Base-by-base conservation (phyloP, 2,113 vertebrate genomes). In the Mugil cephalus region DNA sequence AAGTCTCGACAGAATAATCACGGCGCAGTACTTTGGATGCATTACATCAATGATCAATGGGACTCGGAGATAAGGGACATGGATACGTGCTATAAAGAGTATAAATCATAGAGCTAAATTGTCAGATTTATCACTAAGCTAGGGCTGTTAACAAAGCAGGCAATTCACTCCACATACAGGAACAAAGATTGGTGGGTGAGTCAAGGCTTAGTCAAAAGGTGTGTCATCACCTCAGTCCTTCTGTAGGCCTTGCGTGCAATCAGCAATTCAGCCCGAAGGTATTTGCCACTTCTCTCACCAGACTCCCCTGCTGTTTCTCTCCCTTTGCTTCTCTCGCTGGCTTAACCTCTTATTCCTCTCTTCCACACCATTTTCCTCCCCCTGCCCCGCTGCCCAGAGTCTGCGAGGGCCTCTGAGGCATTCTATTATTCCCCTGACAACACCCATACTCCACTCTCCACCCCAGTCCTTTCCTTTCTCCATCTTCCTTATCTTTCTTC, bases 161-260 rank as follows among this genome's bases (percentile, higher is more conserved):
- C 18, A 11, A 53, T 63, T 78, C 50, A 6, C 48, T 55, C 65
- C 67, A 62, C 51, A 66, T 39, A 19, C 34, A 17, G 11, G 54
- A 8, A 75, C 80, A 78, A 88, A 81, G 81, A 87, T n/a, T 76
- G 58, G 48, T 72, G 65, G 51, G 62, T 68, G 78, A 88, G 80
- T 88, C 79, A 81, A 60, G 62, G 78, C 64, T 84, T 71, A 84
- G 74, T 88, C 72, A 82, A 80, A 84, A 87, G 87, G 86, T 80
- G 79, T 87, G 85, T 85, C 81, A 77, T 74, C 74, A 47, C 70
- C 61, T 59, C 61, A 38, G 66, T 60, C 65, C 56, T 42, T 78
- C 54, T 56, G 48, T 45, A 12, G 66, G 70, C 65, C 62, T 19
- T 55, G 21, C 62, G 66, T 42, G 47, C 74, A 69, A 78, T 81